A percentile compares a stretch with the other conserved stretches of the same genome.
Conservation (phyloP, 2,113 vertebrate species). For the Centropus bengalensis region DNA sequence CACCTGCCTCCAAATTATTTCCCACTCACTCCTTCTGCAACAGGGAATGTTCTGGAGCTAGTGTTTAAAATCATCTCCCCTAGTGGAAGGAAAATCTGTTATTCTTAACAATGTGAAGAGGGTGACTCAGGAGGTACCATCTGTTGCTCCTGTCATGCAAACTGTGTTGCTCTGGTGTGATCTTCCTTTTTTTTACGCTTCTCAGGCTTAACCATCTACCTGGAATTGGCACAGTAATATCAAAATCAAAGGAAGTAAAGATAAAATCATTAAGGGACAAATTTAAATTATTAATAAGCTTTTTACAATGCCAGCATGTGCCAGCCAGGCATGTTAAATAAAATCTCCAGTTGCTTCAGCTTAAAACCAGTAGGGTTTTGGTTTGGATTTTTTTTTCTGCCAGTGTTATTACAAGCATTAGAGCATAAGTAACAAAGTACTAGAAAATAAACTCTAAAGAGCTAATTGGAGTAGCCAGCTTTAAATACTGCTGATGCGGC, state of each 20-base stretch:
- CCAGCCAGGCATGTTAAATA: not conserved
- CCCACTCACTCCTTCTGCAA: not conserved
- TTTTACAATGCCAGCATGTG: not conserved
- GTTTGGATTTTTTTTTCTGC: not conserved
- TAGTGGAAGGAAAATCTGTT: not conserved
- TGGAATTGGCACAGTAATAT: not conserved
- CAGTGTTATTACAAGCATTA: not conserved
- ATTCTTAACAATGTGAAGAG: not conserved
- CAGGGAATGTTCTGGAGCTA: not conserved
- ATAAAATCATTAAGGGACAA: not conserved
- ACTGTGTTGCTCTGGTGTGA: accelerated
- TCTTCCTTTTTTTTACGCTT: not conserved
- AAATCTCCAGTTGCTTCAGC: not conserved
- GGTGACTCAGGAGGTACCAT: not conserved
- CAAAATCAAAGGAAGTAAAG: not conserved
- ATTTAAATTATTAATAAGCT: not conserved
- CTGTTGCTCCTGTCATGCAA: not conserved
- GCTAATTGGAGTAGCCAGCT: not conserved
- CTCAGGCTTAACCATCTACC: not conserved
- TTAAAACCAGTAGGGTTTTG: not conserved
- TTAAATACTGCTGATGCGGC: not conserved
- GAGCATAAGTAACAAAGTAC: not conserved
- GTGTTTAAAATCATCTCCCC: not conserved
- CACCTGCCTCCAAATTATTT: not conserved
- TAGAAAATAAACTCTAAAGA: not conserved